phyloP scores from a whole-genome alignment of 2,888 invertebrate species.

The Blastobasis adustella region DNA sequence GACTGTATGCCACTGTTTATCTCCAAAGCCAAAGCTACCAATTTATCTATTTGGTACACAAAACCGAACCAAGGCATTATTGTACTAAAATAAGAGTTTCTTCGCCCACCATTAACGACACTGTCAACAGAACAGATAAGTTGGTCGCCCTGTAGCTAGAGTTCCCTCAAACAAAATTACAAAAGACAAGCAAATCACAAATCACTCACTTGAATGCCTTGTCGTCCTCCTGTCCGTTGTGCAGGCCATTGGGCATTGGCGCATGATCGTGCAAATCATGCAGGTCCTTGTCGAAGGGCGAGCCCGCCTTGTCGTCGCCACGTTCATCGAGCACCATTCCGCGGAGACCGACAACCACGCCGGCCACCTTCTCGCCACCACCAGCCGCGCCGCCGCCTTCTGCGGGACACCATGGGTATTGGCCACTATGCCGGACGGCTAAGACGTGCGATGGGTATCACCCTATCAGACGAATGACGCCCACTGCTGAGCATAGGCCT shows the following conservation, averaged over 20 bases:
- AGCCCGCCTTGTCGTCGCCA: slow-evolving; percentile 58
- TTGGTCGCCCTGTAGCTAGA: too few relatives aligned
- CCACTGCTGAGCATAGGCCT: too few relatives aligned
- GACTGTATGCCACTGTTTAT: too few relatives aligned
- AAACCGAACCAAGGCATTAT: too few relatives aligned
- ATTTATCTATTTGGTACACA: too few relatives aligned
- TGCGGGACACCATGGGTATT: slow-evolving; percentile 11
- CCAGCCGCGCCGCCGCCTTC: slow-evolving; percentile 49
- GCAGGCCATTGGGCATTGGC: slow-evolving; percentile 71
- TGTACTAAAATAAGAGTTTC: too few relatives aligned
- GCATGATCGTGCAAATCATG: slow-evolving; percentile 66
- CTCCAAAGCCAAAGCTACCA: too few relatives aligned
- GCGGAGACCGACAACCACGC: slow-evolving; percentile 60
- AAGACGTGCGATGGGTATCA: too few relatives aligned
- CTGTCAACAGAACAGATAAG: too few relatives aligned
- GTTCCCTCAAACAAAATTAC: not conserved
- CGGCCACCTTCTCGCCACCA: slow-evolving; percentile 52
- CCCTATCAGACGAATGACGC: too few relatives aligned
- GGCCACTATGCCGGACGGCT: too few relatives aligned
- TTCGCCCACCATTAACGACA: too few relatives aligned
- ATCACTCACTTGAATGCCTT: slow-evolving; percentile 91
- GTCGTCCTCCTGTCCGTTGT: slow-evolving; percentile 85
- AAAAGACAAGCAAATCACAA: not conserved
- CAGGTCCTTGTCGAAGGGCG: slow-evolving; percentile 65
- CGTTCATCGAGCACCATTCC: slow-evolving; percentile 65